These are phyloP conservation scores for Hyposmocoma kahamanoa DNA, from an alignment of 1,140 invertebrate genomes.

Conservation along the genomic window DNA sequence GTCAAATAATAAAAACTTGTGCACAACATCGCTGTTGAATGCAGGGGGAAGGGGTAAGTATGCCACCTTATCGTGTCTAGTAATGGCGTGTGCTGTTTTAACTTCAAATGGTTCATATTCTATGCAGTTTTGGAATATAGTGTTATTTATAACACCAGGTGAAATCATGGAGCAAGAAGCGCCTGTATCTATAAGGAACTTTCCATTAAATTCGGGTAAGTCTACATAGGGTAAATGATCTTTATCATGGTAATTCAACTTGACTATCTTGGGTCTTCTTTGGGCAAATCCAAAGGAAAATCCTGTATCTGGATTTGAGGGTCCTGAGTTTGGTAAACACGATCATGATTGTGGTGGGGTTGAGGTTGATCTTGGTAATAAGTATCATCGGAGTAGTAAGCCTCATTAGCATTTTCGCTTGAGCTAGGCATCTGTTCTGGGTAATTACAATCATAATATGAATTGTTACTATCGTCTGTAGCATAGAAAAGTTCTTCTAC, in stretches of 20 bases:
- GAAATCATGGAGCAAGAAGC: slow-evolving; percentile 5
- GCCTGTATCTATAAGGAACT: slow-evolving; percentile 8
- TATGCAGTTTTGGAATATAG: not conserved
- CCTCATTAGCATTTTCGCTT: no score
- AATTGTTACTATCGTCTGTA: not conserved
- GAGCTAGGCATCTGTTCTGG: no score
- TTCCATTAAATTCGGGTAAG: slow-evolving; percentile 1
- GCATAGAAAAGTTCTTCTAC: not conserved
- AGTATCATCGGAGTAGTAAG: not conserved
- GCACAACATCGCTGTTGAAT: not conserved
- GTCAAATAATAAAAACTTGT: slow-evolving; percentile 6
- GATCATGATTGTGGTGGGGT: not conserved
- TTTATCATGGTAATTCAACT: not conserved
- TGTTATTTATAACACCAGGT: not conserved
- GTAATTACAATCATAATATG: no score
- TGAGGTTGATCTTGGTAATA: not conserved
- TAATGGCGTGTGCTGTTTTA: slow-evolving; percentile 2
- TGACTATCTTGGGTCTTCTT: slow-evolving; percentile 1
- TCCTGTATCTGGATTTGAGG: no score
- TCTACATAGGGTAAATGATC: not conserved
- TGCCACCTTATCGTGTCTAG: not conserved
- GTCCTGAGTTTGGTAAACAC: not conserved
- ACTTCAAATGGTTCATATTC: slow-evolving; percentile 3
- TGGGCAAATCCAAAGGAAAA: not conserved
- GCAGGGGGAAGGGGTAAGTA: slow-evolving; percentile 1